phyloP scores from a whole-genome alignment of 2,113 vertebrate genomes.

The Erpornis zantholeuca region DNA sequence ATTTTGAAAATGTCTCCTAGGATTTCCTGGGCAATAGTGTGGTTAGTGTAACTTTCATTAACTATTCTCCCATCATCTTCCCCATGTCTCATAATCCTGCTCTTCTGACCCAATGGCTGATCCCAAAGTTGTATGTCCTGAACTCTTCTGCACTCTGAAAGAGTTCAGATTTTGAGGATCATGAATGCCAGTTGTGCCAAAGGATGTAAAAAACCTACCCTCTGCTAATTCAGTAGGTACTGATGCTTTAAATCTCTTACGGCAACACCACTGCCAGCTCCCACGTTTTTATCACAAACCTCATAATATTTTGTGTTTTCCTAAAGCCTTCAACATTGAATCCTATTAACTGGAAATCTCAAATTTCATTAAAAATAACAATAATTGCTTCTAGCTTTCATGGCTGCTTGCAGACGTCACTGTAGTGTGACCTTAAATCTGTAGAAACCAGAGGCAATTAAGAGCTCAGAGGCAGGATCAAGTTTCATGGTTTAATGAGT shows the following conservation, averaged over 20 bases:
- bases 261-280: neutral
- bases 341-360: constrained; percentile 24
- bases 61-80: neutral
- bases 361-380: constrained; percentile 52
- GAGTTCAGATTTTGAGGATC: neutral
- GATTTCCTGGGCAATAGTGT: neutral
- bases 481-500: constrained; percentile 17
- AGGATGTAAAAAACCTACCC: neutral
- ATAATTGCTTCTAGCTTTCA: constrained; percentile 27
- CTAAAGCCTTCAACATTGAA: constrained; percentile 32
- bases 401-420: neutral
- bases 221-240: neutral
- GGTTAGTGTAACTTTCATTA: neutral
- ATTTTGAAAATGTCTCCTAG: neutral
- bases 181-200: neutral
- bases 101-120: neutral
- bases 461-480: neutral
- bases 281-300: neutral
- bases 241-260: constrained; percentile 4
- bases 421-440: constrained; percentile 35
- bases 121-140: neutral
- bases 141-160: neutral
- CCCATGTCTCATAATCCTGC: neutral
- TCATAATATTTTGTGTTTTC: neutral
- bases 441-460: constrained; percentile 35